Evolutionary conservation across 2,113 vertebrate species (phyloP).

Genomic region (Eulemur macaco): DNA sequence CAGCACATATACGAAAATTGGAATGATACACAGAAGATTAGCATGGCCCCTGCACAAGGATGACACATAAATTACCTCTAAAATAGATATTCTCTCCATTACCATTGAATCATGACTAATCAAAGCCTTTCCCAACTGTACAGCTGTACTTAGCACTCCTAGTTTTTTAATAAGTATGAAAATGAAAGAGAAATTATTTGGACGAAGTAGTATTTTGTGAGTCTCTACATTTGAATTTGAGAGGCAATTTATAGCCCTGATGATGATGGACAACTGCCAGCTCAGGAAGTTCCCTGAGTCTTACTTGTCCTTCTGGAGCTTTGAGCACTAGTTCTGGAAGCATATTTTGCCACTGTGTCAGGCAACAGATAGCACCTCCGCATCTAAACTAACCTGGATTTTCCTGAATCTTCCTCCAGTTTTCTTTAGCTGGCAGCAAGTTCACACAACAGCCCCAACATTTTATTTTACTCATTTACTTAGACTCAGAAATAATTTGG

Average conservation of each 20-base stretch:
- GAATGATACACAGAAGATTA: too few species aligned
- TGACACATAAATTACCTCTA: background rate
- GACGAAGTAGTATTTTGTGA: background rate
- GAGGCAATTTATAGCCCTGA: too few species aligned
- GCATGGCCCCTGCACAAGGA: too few species aligned
- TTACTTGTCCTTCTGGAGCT: background rate
- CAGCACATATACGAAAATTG: too few species aligned
- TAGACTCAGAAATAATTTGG: background rate
- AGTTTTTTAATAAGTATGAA: background rate
- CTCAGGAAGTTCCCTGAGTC: background rate
- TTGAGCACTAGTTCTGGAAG: background rate
- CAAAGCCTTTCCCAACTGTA: background rate
- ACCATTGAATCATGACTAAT: background rate
- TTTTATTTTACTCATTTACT: constrained; percentile 19
- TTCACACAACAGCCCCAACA: background rate
- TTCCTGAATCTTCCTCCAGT: background rate
- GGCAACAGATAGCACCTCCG: background rate
- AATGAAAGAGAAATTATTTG: background rate
- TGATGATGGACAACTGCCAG: background rate
- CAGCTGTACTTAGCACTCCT: background rate
- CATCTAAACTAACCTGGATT: background rate
- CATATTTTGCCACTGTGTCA: background rate
- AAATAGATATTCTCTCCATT: background rate
- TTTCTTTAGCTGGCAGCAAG: background rate
- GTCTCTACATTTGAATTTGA: background rate